A percentile compares a stretch with the other conserved stretches of the same genome.
phyloP scores from a whole-genome alignment of 2,113 vertebrate genomes.

The Cyanoramphus novaezelandiae region DNA sequence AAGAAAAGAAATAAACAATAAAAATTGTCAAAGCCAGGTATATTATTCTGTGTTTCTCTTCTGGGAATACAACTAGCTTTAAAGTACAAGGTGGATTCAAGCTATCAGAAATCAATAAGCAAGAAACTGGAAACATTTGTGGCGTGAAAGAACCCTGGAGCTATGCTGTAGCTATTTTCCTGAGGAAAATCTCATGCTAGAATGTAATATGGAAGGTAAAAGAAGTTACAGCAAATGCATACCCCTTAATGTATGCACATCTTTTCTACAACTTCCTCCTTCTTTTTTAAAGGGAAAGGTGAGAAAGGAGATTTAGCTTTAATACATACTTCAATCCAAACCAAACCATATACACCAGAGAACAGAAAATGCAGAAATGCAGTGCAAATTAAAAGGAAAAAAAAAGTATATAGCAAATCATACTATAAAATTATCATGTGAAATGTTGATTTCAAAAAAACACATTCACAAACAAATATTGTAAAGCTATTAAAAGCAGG shows the following conservation, averaged over 20 bases:
- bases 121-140: not conserved
- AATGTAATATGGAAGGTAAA: not conserved
- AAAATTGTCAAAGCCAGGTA: not conserved
- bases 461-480: not conserved
- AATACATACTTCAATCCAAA: not conserved
- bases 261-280: not conserved
- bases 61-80: not conserved
- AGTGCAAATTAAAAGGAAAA: not conserved
- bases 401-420: not conserved
- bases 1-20: constrained; percentile 1
- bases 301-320: not conserved
- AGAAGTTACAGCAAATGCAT: not conserved
- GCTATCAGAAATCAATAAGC: not conserved
- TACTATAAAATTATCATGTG: not conserved
- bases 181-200: not conserved
- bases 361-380: not conserved
- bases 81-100: not conserved
- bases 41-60: not conserved
- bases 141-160: not conserved
- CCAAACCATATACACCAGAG: not conserved
- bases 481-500: not conserved
- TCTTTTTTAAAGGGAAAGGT: not conserved
- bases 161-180: not conserved
- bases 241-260: not conserved
- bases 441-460: fast-evolving